phyloP scores from a whole-genome alignment of 1,140 invertebrate species.

The Callitettix versicolor region DNA sequence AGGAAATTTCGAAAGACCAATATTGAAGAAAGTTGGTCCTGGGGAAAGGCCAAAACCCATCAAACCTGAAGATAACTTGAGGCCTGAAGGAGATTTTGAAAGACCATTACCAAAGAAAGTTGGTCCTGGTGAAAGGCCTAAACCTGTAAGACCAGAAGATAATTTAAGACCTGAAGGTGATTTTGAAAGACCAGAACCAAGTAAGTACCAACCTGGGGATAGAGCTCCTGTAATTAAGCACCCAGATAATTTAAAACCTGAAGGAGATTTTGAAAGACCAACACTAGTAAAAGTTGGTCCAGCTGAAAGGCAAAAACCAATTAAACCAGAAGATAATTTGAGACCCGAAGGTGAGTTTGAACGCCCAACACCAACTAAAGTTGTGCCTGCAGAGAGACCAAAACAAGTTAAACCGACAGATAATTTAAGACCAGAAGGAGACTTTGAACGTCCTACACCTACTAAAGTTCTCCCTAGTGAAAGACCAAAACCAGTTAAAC shows the following conservation, averaged over 20 bases:
- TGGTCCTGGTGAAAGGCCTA: slow-evolving; percentile 33
- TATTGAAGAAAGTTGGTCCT: slow-evolving; percentile 32
- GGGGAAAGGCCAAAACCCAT: slow-evolving; percentile 37
- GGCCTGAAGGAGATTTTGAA: slow-evolving; percentile 42
- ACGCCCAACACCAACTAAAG: slow-evolving; percentile 24
- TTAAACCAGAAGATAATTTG: slow-evolving; percentile 39
- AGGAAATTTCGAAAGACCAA: slow-evolving; percentile 35
- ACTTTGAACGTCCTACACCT: slow-evolving; percentile 41
- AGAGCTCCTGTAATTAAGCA: slow-evolving; percentile 30
- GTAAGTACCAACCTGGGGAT: slow-evolving; percentile 34
- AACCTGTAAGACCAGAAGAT: slow-evolving; percentile 31
- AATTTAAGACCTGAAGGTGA: slow-evolving; percentile 41
- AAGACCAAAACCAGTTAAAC: slow-evolving; percentile 33
- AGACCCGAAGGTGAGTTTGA: slow-evolving; percentile 40
- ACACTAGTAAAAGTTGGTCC: slow-evolving; percentile 17
- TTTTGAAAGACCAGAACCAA: slow-evolving; percentile 35
- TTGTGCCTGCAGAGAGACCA: slow-evolving; percentile 25
- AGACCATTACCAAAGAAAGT: slow-evolving; percentile 27
- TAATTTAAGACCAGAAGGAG: slow-evolving; percentile 50
- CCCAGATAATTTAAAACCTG: slow-evolving; percentile 36
- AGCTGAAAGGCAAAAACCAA: slow-evolving; percentile 33
- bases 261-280: slow-evolving; percentile 40
- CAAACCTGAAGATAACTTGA: slow-evolving; percentile 42
- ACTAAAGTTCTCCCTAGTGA: slow-evolving; percentile 31
- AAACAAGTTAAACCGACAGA: slow-evolving; percentile 43